Conservation (phyloP, 2,797 vertebrate genomes). For the Gallinago nigripennis region DNA sequence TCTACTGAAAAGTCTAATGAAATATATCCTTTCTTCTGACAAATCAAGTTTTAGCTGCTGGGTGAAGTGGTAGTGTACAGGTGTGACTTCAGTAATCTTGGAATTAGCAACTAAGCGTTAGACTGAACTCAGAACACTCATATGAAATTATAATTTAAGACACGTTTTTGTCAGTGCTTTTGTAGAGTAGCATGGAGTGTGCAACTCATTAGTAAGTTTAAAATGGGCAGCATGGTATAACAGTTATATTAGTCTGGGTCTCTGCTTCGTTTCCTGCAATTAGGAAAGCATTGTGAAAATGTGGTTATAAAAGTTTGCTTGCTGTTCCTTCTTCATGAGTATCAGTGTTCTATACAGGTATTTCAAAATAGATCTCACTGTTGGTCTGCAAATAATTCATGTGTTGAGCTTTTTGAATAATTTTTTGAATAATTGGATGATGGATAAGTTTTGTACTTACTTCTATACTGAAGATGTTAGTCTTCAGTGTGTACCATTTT, state of each 20-base stretch:
- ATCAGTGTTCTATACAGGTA: neutral
- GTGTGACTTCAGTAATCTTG: neutral
- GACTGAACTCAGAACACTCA: neutral
- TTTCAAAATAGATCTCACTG: neutral
- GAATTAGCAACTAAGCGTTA: neutral
- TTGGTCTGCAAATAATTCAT: neutral
- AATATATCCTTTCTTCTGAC: neutral
- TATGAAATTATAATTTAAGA: neutral
- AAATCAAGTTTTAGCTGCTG: neutral
- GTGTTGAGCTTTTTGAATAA: neutral
- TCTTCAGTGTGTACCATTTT: accelerated
- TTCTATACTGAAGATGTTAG: neutral
- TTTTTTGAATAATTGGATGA: neutral
- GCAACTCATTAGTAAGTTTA: neutral
- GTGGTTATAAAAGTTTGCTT: neutral
- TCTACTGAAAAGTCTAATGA: neutral
- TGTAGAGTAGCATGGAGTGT: neutral
- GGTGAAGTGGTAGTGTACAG: neutral
- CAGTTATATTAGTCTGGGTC: neutral
- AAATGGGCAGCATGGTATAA: neutral
- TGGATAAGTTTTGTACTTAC: neutral
- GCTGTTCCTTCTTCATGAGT: neutral
- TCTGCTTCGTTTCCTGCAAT: neutral
- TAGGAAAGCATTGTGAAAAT: neutral
- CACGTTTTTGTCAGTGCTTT: neutral